Conservation (phyloP, 1,140 invertebrate species). For the Hycleus phaleratus region DNA sequence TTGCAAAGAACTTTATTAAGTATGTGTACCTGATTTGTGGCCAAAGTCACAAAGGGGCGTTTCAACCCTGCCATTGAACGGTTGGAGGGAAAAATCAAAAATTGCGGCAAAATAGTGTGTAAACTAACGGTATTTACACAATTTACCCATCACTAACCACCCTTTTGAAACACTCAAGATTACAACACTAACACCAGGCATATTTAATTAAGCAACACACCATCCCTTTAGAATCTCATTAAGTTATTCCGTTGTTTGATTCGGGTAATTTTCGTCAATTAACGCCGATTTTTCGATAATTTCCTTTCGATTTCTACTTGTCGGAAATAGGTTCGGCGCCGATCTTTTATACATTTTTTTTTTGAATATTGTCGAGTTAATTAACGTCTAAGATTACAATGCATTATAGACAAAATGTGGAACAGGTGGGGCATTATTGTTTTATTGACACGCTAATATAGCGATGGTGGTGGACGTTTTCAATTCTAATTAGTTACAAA, state of each 20-base stretch:
- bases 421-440: background rate
- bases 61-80: background rate
- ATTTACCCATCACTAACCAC: too few species aligned
- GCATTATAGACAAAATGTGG: background rate
- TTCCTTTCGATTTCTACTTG: too few species aligned
- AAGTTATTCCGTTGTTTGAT: too few species aligned
- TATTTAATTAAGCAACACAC: too few species aligned
- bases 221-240: too few species aligned
- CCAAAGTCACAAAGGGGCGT: background rate
- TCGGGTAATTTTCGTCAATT: too few species aligned
- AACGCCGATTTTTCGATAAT: too few species aligned
- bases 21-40: constrained; percentile 16
- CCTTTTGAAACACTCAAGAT: too few species aligned
- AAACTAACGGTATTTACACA: too few species aligned
- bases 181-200: too few species aligned
- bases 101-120: too few species aligned
- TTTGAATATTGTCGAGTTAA: background rate
- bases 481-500: background rate
- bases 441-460: background rate
- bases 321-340: background rate
- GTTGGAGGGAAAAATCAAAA: too few species aligned
- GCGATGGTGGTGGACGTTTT: background rate
- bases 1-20: constrained; percentile 18
- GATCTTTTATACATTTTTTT: background rate
- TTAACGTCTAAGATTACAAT: background rate